Evolutionary conservation across 2,797 vertebrate species (phyloP).

Genomic region (Pyrrhura leucotis): DNA sequence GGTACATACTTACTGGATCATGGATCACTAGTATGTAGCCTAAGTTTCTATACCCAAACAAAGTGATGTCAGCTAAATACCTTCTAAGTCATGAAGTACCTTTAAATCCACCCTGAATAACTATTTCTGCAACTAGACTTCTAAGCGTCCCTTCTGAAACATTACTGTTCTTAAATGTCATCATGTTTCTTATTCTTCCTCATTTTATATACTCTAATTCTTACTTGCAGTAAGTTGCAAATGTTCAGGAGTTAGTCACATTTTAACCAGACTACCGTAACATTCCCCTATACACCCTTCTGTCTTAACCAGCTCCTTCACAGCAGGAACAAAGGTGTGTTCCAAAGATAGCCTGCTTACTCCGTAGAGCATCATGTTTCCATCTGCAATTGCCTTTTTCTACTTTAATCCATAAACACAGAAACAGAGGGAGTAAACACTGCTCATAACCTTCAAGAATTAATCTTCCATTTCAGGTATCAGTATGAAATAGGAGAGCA

Average conservation of each 20-base stretch:
- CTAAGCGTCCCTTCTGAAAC: neutral
- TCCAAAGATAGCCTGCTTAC: neutral
- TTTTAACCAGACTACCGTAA: neutral
- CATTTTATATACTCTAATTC: neutral
- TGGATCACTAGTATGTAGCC: fast-evolving
- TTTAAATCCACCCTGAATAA: neutral
- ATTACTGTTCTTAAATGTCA: neutral
- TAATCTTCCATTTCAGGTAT: neutral
- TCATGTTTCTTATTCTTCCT: neutral
- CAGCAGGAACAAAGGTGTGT: neutral
- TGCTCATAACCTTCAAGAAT: neutral
- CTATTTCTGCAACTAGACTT: neutral
- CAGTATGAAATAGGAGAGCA: neutral
- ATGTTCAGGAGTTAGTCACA: neutral
- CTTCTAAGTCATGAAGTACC: neutral
- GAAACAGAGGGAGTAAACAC: neutral
- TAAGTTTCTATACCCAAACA: neutral
- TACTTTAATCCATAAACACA: neutral
- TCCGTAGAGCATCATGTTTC: neutral
- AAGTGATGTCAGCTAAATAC: neutral
- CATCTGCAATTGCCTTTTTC: neutral
- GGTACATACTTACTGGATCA: neutral
- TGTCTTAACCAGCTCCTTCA: neutral
- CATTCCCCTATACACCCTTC: neutral
- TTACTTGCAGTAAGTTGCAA: neutral